phyloP scores from a whole-genome alignment of 2,888 invertebrate species.

The Sarcophaga rosellei region DNA sequence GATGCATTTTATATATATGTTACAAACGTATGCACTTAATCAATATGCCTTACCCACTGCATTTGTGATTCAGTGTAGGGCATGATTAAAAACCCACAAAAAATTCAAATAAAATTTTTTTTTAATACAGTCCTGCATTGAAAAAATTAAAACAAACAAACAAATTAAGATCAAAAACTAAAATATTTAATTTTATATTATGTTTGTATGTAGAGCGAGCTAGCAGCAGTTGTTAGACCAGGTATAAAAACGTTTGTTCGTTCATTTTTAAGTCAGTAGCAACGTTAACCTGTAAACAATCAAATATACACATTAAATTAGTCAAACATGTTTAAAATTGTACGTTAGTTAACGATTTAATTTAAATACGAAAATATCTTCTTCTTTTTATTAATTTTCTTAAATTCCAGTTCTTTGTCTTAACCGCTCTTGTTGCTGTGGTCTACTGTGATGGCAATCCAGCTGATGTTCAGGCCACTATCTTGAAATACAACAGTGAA shows the following conservation, averaged over 20 bases:
- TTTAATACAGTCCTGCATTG: too few relatives aligned
- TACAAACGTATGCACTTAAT: too few relatives aligned
- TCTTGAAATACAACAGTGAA: slow-evolving; percentile 72
- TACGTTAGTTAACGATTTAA: slow-evolving; percentile 69
- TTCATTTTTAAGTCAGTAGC: slow-evolving; percentile 38
- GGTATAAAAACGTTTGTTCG: slow-evolving; percentile 52
- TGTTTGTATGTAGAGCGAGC: too few relatives aligned
- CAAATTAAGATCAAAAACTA: too few relatives aligned
- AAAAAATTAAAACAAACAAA: too few relatives aligned
- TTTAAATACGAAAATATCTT: neutral
- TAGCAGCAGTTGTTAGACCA: neutral
- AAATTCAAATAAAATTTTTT: too few relatives aligned
- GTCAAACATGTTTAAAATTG: slow-evolving; percentile 72
- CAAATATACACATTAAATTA: slow-evolving; percentile 36
- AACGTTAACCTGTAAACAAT: slow-evolving; percentile 31
- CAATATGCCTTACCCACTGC: too few relatives aligned
- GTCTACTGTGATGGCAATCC: slow-evolving; percentile 67
- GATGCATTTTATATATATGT: too few relatives aligned
- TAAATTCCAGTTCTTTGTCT: slow-evolving; percentile 28
- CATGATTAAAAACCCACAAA: too few relatives aligned
- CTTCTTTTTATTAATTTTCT: neutral
- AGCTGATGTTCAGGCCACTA: slow-evolving; percentile 72
- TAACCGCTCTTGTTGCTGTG: slow-evolving; percentile 29
- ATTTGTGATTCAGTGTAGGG: too few relatives aligned
- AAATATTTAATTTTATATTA: too few relatives aligned